phyloP scores from a whole-genome alignment of 2,113 vertebrate genomes.

The Heptranchias perlo region DNA sequence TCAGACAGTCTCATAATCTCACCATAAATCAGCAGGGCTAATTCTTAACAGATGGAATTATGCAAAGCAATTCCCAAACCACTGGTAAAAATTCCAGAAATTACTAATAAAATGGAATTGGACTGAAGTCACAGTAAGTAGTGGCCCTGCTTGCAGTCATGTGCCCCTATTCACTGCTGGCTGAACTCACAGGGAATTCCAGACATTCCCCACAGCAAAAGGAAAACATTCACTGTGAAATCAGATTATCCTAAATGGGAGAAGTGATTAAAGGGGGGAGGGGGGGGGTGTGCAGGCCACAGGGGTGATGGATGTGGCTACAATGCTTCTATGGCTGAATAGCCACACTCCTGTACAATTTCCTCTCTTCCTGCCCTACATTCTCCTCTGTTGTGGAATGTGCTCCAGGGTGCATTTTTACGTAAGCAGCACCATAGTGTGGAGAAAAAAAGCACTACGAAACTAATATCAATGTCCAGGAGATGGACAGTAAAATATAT shows the following conservation, averaged over 20 bases:
- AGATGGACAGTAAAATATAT: too few relatives aligned
- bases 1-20: not conserved
- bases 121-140: not conserved
- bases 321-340: too few relatives aligned
- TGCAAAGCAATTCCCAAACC: not conserved
- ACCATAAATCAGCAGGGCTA: not conserved
- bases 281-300: too few relatives aligned
- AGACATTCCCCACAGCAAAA: not conserved
- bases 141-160: not conserved
- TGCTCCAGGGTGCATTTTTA: too few relatives aligned
- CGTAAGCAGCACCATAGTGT: too few relatives aligned
- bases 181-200: not conserved
- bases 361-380: too few relatives aligned
- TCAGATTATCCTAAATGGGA: not conserved
- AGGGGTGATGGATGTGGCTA: too few relatives aligned
- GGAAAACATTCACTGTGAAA: not conserved
- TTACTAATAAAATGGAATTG: not conserved
- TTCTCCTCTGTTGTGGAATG: too few relatives aligned
- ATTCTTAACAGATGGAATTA: not conserved
- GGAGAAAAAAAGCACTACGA: too few relatives aligned
- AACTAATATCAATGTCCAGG: too few relatives aligned
- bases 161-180: not conserved
- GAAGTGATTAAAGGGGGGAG: not conserved
- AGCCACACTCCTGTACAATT: too few relatives aligned
- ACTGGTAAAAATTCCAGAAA: not conserved